Evolutionary conservation across 1,140 invertebrate species (phyloP).

Genomic region (Polypedilum pembai): DNA sequence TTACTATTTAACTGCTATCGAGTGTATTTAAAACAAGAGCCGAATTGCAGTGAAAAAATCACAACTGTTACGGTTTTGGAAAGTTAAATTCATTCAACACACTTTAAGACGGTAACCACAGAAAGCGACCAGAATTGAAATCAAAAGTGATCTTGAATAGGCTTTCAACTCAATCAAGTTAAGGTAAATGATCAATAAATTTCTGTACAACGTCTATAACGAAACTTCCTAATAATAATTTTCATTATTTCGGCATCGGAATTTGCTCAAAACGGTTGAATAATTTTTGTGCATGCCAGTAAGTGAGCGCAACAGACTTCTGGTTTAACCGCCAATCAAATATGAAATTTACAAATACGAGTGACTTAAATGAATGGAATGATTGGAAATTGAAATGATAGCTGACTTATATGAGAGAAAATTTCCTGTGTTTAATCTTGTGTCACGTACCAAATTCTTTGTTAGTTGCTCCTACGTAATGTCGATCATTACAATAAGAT

Average conservation of each 20-base stretch:
- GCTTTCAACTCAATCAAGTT: background rate
- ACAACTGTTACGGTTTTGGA: slow-evolving; percentile 5
- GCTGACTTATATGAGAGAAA: background rate
- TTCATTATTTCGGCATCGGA: background rate
- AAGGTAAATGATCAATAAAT: slow-evolving; percentile 3
- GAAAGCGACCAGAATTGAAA: too few species aligned
- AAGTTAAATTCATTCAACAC: background rate
- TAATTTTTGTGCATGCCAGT: background rate
- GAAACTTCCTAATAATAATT: background rate
- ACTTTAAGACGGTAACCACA: background rate
- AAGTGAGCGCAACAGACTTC: background rate
- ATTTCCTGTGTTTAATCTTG: background rate
- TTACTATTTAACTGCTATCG: background rate
- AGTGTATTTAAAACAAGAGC: too few species aligned
- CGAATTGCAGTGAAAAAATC: background rate
- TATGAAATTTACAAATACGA: background rate
- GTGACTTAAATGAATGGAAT: slow-evolving; percentile 14
- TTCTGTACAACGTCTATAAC: background rate
- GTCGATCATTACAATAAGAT: background rate
- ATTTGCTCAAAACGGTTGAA: background rate
- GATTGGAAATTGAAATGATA: background rate
- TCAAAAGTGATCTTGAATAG: too few species aligned
- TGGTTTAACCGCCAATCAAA: slow-evolving; percentile 4
- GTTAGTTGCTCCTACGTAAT: background rate
- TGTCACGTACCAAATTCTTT: background rate